Conservation (phyloP, 1,140 invertebrate species). For the Drosophila melanogaster region DNA sequence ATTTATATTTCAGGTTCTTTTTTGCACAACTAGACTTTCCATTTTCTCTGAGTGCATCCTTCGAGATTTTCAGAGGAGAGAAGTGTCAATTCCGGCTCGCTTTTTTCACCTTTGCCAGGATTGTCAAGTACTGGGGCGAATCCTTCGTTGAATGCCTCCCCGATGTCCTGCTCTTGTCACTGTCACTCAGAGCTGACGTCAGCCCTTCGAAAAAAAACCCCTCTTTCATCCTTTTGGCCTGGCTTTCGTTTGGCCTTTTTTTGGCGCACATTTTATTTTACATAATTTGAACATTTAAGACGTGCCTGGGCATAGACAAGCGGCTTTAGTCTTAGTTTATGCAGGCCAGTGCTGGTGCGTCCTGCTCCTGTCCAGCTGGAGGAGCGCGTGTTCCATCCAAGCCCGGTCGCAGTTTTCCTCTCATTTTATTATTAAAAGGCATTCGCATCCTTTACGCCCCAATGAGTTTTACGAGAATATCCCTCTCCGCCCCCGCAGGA, state of each 20-base stretch:
- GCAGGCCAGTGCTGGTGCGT: constrained; percentile 43
- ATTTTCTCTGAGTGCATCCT: neutral
- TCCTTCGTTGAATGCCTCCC: constrained; percentile 23
- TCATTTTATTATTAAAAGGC: constrained; percentile 72
- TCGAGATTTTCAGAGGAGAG: constrained; percentile 7
- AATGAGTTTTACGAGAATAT: constrained; percentile 69
- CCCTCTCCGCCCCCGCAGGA: neutral
- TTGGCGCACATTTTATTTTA: constrained; percentile 79
- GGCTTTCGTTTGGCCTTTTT: constrained; percentile 11
- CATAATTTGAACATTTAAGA: constrained; percentile 83
- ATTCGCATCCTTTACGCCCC: constrained; percentile 79
- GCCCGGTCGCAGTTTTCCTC: constrained; percentile 19
- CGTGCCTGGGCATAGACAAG: constrained; percentile 78
- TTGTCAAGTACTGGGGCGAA: constrained; percentile 59
- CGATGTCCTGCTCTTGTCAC: constrained; percentile 43
- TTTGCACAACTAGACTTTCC: neutral
- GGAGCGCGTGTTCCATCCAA: constrained; percentile 4
- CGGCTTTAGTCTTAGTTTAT: constrained; percentile 81
- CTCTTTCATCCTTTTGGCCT: constrained; percentile 16
- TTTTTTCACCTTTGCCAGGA: constrained; percentile 79
- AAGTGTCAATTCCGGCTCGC: constrained; percentile 48
- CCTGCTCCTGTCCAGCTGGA: constrained; percentile 22
- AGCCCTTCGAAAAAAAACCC: constrained; percentile 31
- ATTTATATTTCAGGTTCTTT: too few species aligned
- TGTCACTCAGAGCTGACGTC: constrained; percentile 77